Evolutionary conservation across 1,140 invertebrate genomes (phyloP).

Genomic region (Trinorchestia longiramus): DNA sequence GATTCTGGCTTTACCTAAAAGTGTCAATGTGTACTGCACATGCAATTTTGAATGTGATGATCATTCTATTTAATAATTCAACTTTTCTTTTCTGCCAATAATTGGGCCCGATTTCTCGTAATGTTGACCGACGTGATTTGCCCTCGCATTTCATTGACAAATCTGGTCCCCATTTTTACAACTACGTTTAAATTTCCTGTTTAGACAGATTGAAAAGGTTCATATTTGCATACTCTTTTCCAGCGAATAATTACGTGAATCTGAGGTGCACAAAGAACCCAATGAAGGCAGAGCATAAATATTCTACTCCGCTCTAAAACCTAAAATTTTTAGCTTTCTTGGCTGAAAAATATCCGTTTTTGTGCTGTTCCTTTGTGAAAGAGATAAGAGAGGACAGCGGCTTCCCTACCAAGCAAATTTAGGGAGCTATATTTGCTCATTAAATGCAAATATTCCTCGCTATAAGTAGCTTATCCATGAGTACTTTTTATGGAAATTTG

Average conservation of each 20-base stretch:
- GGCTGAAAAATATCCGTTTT: too few relatives aligned
- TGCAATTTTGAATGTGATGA: not conserved
- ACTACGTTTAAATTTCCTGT: not conserved
- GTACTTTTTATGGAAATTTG: not conserved
- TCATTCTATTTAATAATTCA: not conserved
- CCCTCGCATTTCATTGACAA: not conserved
- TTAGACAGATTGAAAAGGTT: not conserved
- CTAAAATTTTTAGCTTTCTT: not conserved
- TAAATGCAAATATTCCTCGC: too few relatives aligned
- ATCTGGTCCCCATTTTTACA: not conserved
- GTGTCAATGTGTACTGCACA: too few relatives aligned
- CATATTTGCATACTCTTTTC: not conserved
- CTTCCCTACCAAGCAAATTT: too few relatives aligned
- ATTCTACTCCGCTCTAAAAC: not conserved
- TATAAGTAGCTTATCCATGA: not conserved
- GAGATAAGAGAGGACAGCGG: too few relatives aligned
- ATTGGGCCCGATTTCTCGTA: not conserved
- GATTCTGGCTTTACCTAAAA: not conserved
- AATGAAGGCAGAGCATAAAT: not conserved
- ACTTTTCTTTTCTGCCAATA: not conserved
- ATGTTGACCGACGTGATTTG: not conserved
- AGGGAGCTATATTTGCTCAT: too few relatives aligned
- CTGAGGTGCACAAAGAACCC: not conserved
- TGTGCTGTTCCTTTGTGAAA: too few relatives aligned
- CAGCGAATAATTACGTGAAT: not conserved